These are phyloP conservation scores for Dioctria rufipes DNA, from an alignment of 2,888 invertebrate species.

Conservation along the genomic window DNA sequence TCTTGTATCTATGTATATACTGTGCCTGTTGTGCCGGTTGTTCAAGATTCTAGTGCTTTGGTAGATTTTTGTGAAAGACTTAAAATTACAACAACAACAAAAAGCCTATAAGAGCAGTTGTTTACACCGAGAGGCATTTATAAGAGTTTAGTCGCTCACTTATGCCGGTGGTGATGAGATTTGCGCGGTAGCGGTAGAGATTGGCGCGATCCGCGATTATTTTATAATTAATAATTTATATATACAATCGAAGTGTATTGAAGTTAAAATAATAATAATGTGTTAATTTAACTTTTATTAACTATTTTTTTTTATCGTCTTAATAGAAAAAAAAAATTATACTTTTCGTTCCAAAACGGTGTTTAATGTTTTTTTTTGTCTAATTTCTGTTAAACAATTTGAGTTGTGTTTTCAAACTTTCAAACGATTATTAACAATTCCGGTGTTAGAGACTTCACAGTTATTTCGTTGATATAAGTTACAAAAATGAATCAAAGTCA, in stretches of 20 bases:
- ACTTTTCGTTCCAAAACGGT: not conserved
- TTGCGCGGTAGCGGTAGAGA: slow-evolving; percentile 10
- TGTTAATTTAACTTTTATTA: too few species aligned
- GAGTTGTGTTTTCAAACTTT: too few species aligned
- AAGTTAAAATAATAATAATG: too few species aligned
- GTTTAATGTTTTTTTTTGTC: not conserved
- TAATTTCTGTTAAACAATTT: not conserved
- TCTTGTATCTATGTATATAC: too few species aligned
- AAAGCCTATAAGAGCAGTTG: slow-evolving; percentile 16
- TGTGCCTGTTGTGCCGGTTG: too few species aligned
- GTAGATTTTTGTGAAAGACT: too few species aligned
- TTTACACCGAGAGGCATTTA: not conserved
- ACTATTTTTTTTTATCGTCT: not conserved
- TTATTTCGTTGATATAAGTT: too few species aligned
- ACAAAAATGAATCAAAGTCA: slow-evolving; percentile 30
- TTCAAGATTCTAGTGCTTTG: too few species aligned
- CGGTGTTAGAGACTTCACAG: too few species aligned
- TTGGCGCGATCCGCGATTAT: slow-evolving; percentile 6
- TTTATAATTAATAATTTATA: not conserved
- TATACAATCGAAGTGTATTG: not conserved
- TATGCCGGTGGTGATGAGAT: not conserved
- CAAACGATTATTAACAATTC: not conserved
- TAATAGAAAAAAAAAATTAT: not conserved
- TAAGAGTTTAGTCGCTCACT: slow-evolving; percentile 29
- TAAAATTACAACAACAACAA: too few species aligned